Conservation (phyloP, 2,113 vertebrate genomes). For the Hirundichthys speculiger region DNA sequence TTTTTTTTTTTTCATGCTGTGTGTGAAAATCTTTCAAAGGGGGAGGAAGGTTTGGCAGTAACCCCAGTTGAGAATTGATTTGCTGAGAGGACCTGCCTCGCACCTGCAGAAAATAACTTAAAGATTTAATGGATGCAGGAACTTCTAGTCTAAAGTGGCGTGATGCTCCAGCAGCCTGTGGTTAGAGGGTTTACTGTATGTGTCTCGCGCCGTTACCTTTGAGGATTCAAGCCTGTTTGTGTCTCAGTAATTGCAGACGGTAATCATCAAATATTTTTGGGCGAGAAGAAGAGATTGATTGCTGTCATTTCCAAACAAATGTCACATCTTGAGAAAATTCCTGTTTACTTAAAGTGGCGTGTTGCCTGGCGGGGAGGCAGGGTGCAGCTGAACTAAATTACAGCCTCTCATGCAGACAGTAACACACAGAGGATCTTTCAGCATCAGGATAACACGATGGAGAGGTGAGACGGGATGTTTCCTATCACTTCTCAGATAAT, state of each 20-base stretch:
- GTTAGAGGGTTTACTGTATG: neutral
- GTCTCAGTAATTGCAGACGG: constrained; percentile 30
- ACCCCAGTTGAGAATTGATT: constrained; percentile 50
- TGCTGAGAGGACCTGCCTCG: constrained; percentile 33
- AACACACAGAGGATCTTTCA: constrained; percentile 19
- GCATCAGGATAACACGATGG: constrained; percentile 10
- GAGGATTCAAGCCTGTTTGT: constrained; percentile 22
- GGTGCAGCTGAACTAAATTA: constrained; percentile 64
- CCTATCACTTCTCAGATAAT: neutral
- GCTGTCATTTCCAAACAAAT: constrained; percentile 50
- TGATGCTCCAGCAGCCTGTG: constrained; percentile 8
- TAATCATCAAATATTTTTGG: constrained; percentile 41
- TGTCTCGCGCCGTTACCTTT: neutral
- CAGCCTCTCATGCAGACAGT: constrained; percentile 25
- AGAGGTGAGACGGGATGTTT: constrained; percentile 14
- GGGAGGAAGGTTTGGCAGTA: constrained; percentile 47
- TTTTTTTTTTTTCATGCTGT: constrained; percentile 33
- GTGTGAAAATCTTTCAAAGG: constrained; percentile 42
- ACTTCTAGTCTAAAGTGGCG: constrained; percentile 38
- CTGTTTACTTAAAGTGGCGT: constrained; percentile 56
- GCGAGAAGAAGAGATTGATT: constrained; percentile 34
- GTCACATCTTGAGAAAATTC: constrained; percentile 32
- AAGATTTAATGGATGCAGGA: constrained; percentile 39
- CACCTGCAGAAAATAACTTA: constrained; percentile 37
- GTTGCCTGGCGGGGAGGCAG: constrained; percentile 32